Percentiles rank a stretch among this genome's conserved stretches.
phyloP scores from a whole-genome alignment of 2,888 invertebrate genomes.

The Bedellia somnulentella region DNA sequence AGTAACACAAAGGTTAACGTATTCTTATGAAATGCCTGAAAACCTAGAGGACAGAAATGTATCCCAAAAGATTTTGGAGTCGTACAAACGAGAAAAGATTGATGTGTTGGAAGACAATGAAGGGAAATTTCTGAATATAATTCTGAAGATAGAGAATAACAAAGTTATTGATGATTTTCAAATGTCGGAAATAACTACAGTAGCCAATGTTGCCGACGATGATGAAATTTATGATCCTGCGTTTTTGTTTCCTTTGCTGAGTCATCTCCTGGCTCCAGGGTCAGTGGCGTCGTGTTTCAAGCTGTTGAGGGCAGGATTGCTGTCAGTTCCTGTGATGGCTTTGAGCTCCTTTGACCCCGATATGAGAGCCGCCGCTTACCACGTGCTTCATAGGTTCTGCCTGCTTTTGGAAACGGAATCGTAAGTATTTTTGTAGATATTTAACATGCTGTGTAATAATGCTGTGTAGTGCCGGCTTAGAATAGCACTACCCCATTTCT shows the following conservation, averaged over 20 bases:
- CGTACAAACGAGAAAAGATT: background rate
- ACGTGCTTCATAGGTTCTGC: constrained; percentile 73
- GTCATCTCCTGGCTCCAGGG: constrained; percentile 73
- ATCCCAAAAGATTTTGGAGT: constrained; percentile 16
- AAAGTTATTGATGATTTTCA: constrained; percentile 18
- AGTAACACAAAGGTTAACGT: constrained; percentile 59
- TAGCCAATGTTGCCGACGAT: constrained; percentile 17
- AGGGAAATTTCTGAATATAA: background rate
- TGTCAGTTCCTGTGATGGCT: constrained; percentile 71
- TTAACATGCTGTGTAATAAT: constrained; percentile 2
- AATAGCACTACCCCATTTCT: too few species aligned
- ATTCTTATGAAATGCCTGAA: constrained; percentile 30
- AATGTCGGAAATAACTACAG: constrained; percentile 6
- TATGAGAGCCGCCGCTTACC: constrained; percentile 73
- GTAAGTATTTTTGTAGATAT: constrained; percentile 49
- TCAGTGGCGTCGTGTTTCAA: constrained; percentile 71
- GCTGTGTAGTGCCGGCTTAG: too few species aligned
- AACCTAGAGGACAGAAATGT: constrained; percentile 11
- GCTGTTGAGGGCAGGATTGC: constrained; percentile 68
- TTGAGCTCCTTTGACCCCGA: constrained; percentile 68
- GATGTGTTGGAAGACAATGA: background rate
- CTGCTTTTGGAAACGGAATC: constrained; percentile 72
- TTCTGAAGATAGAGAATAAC: background rate
- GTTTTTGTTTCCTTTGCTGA: constrained; percentile 78
- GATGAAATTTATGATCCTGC: constrained; percentile 74